phyloP scores from a whole-genome alignment of 2,113 vertebrate genomes.

The Urocitellus parryii region DNA sequence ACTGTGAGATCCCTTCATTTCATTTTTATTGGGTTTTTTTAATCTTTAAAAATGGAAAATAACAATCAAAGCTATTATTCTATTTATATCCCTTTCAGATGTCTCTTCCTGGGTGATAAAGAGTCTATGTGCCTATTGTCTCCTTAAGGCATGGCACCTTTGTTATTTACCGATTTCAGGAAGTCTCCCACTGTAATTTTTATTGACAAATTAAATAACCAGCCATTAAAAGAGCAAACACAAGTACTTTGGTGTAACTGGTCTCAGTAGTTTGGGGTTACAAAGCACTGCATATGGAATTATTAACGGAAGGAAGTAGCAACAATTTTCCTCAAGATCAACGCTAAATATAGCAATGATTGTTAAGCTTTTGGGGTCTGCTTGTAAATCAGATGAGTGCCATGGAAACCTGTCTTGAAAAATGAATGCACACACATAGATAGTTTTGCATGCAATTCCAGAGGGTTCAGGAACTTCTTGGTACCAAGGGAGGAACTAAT shows the following conservation, averaged over 20 bases:
- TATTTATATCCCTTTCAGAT: conserved; percentile 32
- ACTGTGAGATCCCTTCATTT: neutral
- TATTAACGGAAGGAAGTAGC: neutral
- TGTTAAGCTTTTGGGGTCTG: neutral
- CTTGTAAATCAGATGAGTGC: neutral
- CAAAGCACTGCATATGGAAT: neutral
- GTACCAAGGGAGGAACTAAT: neutral
- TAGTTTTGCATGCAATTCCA: neutral
- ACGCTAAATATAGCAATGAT: neutral
- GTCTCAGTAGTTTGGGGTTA: neutral
- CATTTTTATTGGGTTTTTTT: conserved; percentile 27
- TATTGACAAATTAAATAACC: neutral
- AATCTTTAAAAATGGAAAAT: conserved; percentile 19
- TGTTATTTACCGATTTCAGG: conserved; percentile 12
- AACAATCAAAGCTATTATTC: neutral
- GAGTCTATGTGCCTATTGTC: neutral
- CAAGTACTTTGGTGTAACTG: neutral
- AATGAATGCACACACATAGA: neutral
- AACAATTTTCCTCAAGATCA: neutral
- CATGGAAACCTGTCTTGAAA: neutral
- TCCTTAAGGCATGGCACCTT: neutral
- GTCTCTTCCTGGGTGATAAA: conserved; percentile 8
- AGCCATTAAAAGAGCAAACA: neutral
- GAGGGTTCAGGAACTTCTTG: neutral
- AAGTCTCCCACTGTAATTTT: neutral